A percentile compares a stretch with the other conserved stretches of the same genome.
Evolutionary conservation across 2,888 invertebrate species (phyloP).

Genomic region (Andrena bicolor): DNA sequence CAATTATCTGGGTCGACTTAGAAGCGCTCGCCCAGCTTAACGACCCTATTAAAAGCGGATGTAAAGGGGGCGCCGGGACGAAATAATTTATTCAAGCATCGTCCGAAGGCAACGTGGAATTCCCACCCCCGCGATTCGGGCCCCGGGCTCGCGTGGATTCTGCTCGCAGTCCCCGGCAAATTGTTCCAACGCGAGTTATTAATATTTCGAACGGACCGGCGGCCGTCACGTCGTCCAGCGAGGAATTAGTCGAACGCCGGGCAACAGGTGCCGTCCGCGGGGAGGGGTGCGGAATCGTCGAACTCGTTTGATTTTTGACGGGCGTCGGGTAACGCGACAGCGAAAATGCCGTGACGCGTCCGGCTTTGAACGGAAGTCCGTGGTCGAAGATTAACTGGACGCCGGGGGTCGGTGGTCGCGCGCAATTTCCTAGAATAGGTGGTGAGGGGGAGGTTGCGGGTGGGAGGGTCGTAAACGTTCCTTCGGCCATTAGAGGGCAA

Average conservation of each 20-base stretch:
- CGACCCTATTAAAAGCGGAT: too few species aligned
- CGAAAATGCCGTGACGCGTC: neutral
- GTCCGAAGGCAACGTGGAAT: neutral
- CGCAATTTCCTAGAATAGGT: conserved; percentile 32
- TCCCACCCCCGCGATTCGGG: neutral
- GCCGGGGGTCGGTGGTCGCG: neutral
- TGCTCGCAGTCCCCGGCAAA: conserved; percentile 11
- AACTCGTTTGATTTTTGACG: conserved; percentile 12
- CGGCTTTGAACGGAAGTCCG: neutral
- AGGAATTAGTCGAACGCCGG: conserved; percentile 23
- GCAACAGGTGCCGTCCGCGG: conserved; percentile 62
- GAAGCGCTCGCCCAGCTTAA: too few species aligned
- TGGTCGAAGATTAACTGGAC: conserved; percentile 7
- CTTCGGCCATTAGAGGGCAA: conserved; percentile 41
- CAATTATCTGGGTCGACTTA: conserved; percentile 49
- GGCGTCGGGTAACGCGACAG: neutral
- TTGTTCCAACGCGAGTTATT: conserved; percentile 53
- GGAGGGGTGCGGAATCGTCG: neutral
- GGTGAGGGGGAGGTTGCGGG: neutral
- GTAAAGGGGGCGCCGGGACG: too few species aligned
- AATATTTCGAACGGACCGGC: neutral
- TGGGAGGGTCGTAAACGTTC: conserved; percentile 18
- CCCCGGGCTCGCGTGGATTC: too few species aligned
- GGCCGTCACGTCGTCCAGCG: neutral
- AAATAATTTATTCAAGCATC: too few species aligned